These are phyloP conservation scores for Sebastolobus alascanus DNA, from an alignment of 2,797 vertebrate species.

Conservation along the genomic window DNA sequence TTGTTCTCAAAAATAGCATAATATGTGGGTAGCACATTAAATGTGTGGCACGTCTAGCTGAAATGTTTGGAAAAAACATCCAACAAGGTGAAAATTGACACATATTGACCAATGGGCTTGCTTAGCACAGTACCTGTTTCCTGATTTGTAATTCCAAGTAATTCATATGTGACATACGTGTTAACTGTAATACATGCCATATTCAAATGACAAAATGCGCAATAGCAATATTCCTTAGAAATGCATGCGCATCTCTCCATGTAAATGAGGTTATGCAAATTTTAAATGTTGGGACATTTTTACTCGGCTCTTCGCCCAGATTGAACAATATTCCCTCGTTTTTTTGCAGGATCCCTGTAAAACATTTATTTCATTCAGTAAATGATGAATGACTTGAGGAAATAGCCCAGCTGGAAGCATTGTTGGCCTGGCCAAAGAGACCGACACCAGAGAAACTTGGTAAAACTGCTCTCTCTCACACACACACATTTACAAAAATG, in stretches of 20 bases:
- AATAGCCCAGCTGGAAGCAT: constrained; percentile 40
- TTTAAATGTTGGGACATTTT: constrained; percentile 34
- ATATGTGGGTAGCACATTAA: constrained; percentile 4
- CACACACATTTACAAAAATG: constrained; percentile 1
- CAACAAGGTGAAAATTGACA: not conserved
- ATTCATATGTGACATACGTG: constrained; percentile 3
- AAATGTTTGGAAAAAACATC: not conserved
- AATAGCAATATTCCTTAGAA: constrained; percentile 11
- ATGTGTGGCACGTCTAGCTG: not conserved
- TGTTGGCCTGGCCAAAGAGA: constrained; percentile 37
- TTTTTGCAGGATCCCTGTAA: constrained; percentile 30
- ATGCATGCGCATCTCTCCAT: not conserved
- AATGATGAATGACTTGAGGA: constrained; percentile 58
- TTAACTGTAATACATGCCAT: not conserved
- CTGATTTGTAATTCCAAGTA: not conserved
- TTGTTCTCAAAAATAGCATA: constrained; percentile 30
- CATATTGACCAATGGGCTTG: no score
- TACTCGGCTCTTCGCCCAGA: constrained; percentile 12
- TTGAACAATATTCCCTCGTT: constrained; percentile 14
- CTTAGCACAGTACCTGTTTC: not conserved
- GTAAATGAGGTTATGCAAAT: constrained; percentile 27
- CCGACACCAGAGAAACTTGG: constrained; percentile 24
- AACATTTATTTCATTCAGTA: constrained; percentile 50
- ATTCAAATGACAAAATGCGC: constrained; percentile 5
- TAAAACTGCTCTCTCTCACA: constrained; percentile 9